Evolutionary conservation across 2,888 invertebrate genomes (phyloP), one percentile per base, ranked within the genome.

Genomic region (Lithophane socia): DNA sequence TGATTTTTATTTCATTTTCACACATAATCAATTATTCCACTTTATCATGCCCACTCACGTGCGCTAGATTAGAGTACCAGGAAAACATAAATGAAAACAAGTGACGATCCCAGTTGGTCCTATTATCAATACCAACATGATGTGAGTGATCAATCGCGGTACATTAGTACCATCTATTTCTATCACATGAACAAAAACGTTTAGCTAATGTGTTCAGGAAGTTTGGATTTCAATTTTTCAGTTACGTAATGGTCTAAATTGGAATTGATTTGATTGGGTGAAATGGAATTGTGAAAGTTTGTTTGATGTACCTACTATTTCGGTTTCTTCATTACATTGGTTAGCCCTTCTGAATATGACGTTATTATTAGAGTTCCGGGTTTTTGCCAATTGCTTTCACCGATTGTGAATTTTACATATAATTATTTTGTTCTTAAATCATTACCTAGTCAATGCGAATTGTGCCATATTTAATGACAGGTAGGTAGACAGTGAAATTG

Each of bases 131-230:
- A 60, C 42, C 44, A 71, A 52, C 13, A 54, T 54, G 77, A 63
- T 24, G 37, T 42, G 68, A 76, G 44, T 58, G 58, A 37, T 67
- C 69, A 70, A 56, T 70, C 21, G 60, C 13, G 49, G 29, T 71
- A 71, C 66, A 68, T 77, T 71, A 74, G 60, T 65, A 60, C 67
- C 65, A 81, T 87, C 85, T 85, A 84, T 89, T 86, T 82, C 77
- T 80, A 82, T 77, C 74, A 73, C 70, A 84, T 72, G 80, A 84
- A 86, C 80, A 60, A 65, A 76, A 82, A 65, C 68, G 65, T 77
- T 71, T 47, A 52, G 56, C 56, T 73, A 67, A 71, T 77, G 70
- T 54, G 63, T 54, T 58, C 64, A 63, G 71, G 58, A 80, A 80
- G 67, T 60, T 74, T 47, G n/a, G 52, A n/a, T 66, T 70, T 37